Evolutionary conservation across 2,113 vertebrate species (phyloP), one percentile per base, ranked within the genome.

Genomic region (Neolamprologus brichardi): DNA sequence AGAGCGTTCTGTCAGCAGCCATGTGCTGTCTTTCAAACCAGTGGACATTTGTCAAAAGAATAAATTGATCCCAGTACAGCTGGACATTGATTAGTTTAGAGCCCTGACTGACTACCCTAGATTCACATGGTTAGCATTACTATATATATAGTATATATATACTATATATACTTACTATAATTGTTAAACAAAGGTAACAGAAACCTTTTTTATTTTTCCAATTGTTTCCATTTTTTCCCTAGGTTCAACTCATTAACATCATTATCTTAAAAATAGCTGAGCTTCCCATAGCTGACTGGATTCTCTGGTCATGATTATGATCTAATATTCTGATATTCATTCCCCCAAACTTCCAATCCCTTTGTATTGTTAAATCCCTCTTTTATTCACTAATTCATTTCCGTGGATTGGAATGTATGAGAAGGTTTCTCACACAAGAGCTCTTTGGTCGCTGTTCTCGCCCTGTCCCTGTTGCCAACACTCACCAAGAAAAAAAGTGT

Each of bases 311-410:
- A 93, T 82, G 87, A 93, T 93, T 83, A 88, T 88, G 39, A 91
- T 67, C 44, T 64, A 32, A 82, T 75, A 92, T 88, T 86, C 28
- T 64, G 37, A 82, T 62, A 92, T 88, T 83, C 32, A 82, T 82
- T 54, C 81, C 11, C 18, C 32, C 85, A 10, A 17, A 10, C 67
- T 18, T 10, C 56, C 49, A 77, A 34, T 81, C 77, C 54, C 56
- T 51, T 37, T 18, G 44, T 87, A 81, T 46, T 79, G 83, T 82
- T 37, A 37, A 84, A 90, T 80, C 82, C 83, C 60, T 90, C 46
- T 88, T 91, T 90, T 91, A 94, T 92, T 91, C 90, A 87, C 82
- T 81, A 91, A 89, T 92, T 95, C 3, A 88, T 85, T 77, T 87
- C 83, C 41, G 23, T 37, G 60, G 75, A 79, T 20, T 51, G 72